Evolutionary conservation across 2,797 vertebrate genomes (phyloP), one percentile per base, ranked within the genome.

Genomic region (Pangasius mekongensis): DNA sequence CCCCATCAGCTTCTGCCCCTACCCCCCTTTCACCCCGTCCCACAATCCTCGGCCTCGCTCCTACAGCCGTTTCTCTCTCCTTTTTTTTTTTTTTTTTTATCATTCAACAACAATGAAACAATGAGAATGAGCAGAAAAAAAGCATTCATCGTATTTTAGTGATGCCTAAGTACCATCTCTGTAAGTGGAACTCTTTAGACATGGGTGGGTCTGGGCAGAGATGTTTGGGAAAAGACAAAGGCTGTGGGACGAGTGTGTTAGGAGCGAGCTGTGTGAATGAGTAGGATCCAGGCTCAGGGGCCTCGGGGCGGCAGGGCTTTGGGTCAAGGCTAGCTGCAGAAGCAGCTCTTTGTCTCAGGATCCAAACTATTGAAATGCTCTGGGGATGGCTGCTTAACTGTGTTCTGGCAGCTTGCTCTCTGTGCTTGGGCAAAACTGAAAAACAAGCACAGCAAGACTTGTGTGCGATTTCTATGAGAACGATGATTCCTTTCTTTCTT

Each of bases 211-310:
- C 86, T 49, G 20, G 66, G 76, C 67, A 62, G 88, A 87, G 86
- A 88, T 90, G 84, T 85, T 89, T 84, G 73, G 88, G 64, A 71
- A 89, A 90, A 89, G 89, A 90, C 86, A 90, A 87, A 89, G 67
- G 83, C 88, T 56, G 81, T 36, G 22, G 84, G 87, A 83, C 39
- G 89, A 87, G 66, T 67, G 84, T 90, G 62, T 49, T 91, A 85
- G 94, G 90, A 95, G 94, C 94, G 93, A 88, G 89, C 91, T 86
- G 83, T 89, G 85, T 84, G 58, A 90, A 83, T n/a, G 85, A 87
- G 47, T 11, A 43, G 78, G 84, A 80, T 91, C 85, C 85, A 88
- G 85, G 87, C 88, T 84, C 52, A 39, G 43, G 62, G 87, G 88
- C 86, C 85, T 91, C 86, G 27, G 73, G 90, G 87, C 43, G 60